Evolutionary conservation across 2,113 vertebrate species (phyloP).

Genomic region (Halichoerus grypus): DNA sequence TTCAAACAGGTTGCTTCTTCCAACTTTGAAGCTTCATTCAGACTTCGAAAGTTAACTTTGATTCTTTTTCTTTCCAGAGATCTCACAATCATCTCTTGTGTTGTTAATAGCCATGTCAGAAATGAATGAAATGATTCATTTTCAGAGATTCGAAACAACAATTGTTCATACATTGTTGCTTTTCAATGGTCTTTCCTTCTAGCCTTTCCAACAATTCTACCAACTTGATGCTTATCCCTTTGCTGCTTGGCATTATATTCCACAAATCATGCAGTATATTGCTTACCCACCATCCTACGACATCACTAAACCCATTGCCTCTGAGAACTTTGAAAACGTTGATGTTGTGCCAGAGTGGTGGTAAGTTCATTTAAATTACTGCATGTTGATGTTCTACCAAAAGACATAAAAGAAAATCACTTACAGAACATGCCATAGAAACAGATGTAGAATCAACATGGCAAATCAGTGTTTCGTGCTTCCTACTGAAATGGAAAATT

Average conservation of each 20-base stretch:
- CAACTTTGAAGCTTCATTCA: background rate
- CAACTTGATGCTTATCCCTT: background rate
- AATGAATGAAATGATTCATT: background rate
- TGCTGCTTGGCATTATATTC: background rate
- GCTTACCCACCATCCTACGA: too few species aligned
- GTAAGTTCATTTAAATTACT: conserved; percentile 65
- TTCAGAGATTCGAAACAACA: background rate
- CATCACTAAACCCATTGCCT: background rate
- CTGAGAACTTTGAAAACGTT: background rate
- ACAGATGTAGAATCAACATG: background rate
- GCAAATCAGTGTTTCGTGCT: background rate
- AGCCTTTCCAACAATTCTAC: conserved; percentile 29
- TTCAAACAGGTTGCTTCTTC: background rate
- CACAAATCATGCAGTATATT: background rate
- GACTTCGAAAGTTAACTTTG: background rate
- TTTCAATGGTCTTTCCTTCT: background rate
- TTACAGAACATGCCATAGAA: background rate
- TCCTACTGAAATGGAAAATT: background rate
- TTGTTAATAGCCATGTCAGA: background rate
- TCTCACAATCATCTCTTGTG: background rate
- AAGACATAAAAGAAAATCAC: background rate
- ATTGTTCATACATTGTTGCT: background rate
- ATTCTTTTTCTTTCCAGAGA: conserved; percentile 28
- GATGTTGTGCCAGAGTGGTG: background rate
- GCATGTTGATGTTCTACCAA: background rate